Conservation (phyloP, 2,797 vertebrate species). For the Propithecus deckenii region DNA sequence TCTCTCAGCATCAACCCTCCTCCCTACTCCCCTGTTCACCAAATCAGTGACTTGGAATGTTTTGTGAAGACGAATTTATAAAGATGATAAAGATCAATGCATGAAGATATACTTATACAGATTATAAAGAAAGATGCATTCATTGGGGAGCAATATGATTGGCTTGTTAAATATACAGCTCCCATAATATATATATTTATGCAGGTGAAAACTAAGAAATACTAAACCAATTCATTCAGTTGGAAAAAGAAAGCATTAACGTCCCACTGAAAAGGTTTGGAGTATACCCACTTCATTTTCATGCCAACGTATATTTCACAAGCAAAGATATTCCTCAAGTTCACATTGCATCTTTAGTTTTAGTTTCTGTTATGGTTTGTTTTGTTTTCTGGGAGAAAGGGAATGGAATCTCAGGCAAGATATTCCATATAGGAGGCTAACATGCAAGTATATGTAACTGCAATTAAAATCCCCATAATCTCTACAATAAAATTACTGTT, state of each 20-base stretch:
- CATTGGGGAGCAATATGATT: too few relatives aligned
- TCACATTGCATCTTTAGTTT: neutral
- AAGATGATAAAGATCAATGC: neutral
- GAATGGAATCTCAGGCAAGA: neutral
- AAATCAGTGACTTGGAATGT: rapidly evolving
- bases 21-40: rapidly evolving
- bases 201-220: too few relatives aligned
- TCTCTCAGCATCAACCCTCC: neutral
- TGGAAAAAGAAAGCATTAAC: rapidly evolving
- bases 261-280: neutral
- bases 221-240: rapidly evolving
- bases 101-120: neutral
- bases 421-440: neutral
- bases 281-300: neutral
- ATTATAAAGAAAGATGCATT: neutral
- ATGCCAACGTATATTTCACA: neutral
- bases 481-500: neutral
- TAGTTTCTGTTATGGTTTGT: neutral
- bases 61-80: neutral
- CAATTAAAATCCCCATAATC: neutral
- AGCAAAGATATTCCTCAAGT: neutral
- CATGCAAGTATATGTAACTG: neutral
- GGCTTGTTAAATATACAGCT: too few relatives aligned
- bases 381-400: neutral
- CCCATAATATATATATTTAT: rapidly evolving